Evolutionary conservation across 2,113 vertebrate genomes (phyloP).

Genomic region (Coracopsis vasa): DNA sequence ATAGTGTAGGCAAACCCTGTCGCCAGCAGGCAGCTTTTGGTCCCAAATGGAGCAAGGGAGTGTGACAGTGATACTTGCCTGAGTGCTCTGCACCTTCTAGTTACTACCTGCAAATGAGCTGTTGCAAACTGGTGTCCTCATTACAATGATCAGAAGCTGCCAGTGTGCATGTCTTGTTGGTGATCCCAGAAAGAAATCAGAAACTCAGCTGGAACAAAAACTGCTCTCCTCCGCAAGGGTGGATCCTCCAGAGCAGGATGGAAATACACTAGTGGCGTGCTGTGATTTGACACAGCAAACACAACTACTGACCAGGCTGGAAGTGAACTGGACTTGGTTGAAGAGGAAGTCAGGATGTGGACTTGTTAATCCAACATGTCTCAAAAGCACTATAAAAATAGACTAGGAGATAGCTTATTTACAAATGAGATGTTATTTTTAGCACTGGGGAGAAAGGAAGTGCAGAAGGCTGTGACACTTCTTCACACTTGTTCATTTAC

Average conservation of each 20-base stretch:
- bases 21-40: not conserved
- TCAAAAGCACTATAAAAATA: slow-evolving; percentile 19
- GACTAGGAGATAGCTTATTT: slow-evolving; percentile 10
- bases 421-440: slow-evolving; percentile 42
- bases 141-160: not conserved
- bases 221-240: accelerated
- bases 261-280: not conserved
- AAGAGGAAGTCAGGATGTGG: not conserved
- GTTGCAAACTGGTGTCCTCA: not conserved
- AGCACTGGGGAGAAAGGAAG: not conserved
- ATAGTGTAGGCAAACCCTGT: not conserved
- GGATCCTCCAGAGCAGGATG: not conserved
- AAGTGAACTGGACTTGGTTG: not conserved
- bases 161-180: not conserved
- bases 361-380: not conserved
- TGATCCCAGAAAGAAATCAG: not conserved
- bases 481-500: slow-evolving; percentile 53
- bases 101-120: not conserved
- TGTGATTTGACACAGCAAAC: not conserved
- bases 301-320: not conserved
- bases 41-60: accelerated
- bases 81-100: not conserved
- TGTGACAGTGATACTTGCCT: not conserved
- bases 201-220: not conserved
- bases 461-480: slow-evolving; percentile 13